Evolutionary conservation across 2,888 invertebrate genomes (phyloP).

Genomic region (Drosophila neoperkinsi): DNA sequence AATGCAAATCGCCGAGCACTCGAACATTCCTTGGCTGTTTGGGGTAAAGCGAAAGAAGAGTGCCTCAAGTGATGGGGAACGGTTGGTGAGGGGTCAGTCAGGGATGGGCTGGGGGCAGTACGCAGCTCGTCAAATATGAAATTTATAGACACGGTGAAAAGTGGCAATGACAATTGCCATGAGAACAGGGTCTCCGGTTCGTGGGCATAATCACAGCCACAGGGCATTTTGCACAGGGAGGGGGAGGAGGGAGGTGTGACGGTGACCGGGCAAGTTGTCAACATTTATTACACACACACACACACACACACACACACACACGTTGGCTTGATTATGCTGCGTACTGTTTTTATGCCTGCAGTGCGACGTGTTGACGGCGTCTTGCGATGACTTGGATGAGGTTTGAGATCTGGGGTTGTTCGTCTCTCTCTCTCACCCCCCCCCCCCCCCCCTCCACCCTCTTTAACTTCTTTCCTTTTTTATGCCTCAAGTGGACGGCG

Average conservation of each 20-base stretch:
- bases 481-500: slow-evolving; percentile 73
- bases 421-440: slow-evolving; percentile 47
- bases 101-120: slow-evolving; percentile 11
- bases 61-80: slow-evolving; percentile 39
- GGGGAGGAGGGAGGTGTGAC: slow-evolving; percentile 18
- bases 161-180: slow-evolving; percentile 73
- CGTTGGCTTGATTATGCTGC: slow-evolving; percentile 70
- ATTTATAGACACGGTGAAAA: slow-evolving; percentile 72
- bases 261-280: slow-evolving; percentile 64
- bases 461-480: slow-evolving; percentile 41
- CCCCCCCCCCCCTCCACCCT: slow-evolving; percentile 31
- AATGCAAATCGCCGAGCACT: slow-evolving; percentile 61
- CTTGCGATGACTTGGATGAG: slow-evolving; percentile 66
- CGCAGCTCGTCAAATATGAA: slow-evolving; percentile 67
- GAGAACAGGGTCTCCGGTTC: slow-evolving; percentile 52
- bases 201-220: slow-evolving; percentile 73
- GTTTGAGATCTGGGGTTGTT: slow-evolving; percentile 56
- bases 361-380: slow-evolving; percentile 71
- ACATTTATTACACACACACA: slow-evolving; percentile 55
- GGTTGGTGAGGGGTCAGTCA: slow-evolving; percentile 4
- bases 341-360: slow-evolving; percentile 78
- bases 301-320: background rate
- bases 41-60: slow-evolving; percentile 26
- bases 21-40: slow-evolving; percentile 15
- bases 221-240: slow-evolving; percentile 33